Percentiles rank a stretch among this genome's conserved stretches.
Evolutionary conservation across 2,113 vertebrate species (phyloP).

Genomic region (Grallaria varia): DNA sequence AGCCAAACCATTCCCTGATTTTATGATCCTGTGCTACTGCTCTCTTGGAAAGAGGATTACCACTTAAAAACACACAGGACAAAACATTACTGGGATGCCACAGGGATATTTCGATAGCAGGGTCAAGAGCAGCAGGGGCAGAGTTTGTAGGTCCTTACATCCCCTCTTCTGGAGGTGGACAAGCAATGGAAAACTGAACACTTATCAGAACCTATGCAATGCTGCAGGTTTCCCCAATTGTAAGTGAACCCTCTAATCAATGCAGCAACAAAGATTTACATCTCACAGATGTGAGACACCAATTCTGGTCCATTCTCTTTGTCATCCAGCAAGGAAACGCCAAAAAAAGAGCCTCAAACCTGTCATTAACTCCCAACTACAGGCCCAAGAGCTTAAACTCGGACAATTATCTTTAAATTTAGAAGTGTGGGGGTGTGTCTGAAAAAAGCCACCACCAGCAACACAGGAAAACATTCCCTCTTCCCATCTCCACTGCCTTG

Average conservation of each 20-base stretch:
- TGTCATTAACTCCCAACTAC: not conserved
- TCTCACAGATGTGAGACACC: not conserved
- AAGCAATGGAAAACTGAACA: not conserved
- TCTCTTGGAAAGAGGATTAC: not conserved
- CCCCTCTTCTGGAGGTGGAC: not conserved
- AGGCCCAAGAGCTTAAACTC: not conserved
- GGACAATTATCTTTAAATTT: not conserved
- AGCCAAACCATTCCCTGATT: not conserved
- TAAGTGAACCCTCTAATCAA: not conserved
- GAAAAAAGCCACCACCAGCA: not conserved
- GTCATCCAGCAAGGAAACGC: not conserved
- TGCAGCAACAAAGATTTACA: not conserved
- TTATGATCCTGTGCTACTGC: not conserved
- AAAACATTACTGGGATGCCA: not conserved
- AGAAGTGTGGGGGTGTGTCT: not conserved
- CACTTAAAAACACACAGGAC: not conserved
- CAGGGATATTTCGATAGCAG: not conserved
- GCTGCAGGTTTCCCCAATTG: fast-evolving
- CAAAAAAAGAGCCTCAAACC: not conserved
- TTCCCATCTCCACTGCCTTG: conserved; percentile 44
- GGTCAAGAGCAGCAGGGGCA: not conserved
- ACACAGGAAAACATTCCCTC: not conserved
- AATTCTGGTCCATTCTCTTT: not conserved
- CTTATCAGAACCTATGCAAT: not conserved
- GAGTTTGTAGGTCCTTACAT: not conserved